Evolutionary conservation across 2,797 vertebrate genomes (phyloP).

Genomic region (Mionectes olivaceus): DNA sequence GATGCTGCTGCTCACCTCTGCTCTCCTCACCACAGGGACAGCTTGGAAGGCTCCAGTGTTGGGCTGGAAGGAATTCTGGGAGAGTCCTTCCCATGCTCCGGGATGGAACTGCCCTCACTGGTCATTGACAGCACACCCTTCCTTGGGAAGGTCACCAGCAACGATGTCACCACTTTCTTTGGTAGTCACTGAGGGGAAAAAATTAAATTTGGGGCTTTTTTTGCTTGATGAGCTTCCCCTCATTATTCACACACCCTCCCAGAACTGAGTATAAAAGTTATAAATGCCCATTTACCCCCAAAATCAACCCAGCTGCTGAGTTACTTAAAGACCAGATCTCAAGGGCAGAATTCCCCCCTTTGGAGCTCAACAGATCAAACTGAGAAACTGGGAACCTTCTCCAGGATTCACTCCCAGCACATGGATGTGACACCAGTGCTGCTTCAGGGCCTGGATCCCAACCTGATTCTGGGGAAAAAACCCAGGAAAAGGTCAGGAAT

Average conservation of each 20-base stretch:
- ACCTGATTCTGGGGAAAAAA: too few relatives aligned
- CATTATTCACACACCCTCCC: background rate
- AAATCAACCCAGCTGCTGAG: fast-evolving
- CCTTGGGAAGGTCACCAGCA: background rate
- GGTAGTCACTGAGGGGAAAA: fast-evolving
- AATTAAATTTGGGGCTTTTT: background rate
- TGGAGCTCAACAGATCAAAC: background rate
- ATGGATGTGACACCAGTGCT: too few relatives aligned
- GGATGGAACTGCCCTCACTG: background rate
- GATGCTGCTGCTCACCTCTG: fast-evolving
- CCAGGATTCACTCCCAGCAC: too few relatives aligned
- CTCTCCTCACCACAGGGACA: fast-evolving
- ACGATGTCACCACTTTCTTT: background rate
- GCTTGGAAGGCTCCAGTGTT: too few relatives aligned
- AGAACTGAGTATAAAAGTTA: fast-evolving
- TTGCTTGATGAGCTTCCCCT: background rate
- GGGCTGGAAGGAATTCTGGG: background rate
- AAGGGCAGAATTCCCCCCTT: background rate
- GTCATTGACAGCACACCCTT: background rate
- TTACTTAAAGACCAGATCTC: background rate
- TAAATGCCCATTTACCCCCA: background rate
- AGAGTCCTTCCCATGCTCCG: background rate
- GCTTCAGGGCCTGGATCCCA: too few relatives aligned
- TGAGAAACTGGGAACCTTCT: too few relatives aligned
- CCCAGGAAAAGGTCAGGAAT: too few relatives aligned